Evolutionary conservation across 2,797 vertebrate genomes (phyloP).

Genomic region (Centropyge bicolor): DNA sequence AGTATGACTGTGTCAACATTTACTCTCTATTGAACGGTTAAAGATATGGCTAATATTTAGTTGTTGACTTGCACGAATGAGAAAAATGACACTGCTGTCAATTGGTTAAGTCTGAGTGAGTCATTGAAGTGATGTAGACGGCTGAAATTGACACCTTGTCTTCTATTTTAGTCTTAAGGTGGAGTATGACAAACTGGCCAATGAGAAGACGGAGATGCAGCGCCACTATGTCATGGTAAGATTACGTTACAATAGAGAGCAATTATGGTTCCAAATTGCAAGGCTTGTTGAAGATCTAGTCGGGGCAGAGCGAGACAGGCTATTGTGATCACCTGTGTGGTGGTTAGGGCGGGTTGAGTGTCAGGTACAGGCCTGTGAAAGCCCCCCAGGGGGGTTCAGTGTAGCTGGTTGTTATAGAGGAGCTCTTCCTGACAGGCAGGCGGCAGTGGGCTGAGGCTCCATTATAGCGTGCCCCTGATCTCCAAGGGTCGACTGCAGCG

Average conservation of each 20-base stretch:
- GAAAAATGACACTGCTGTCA: constrained; percentile 38
- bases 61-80: constrained; percentile 38
- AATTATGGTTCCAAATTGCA: constrained; percentile 79
- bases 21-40: constrained; percentile 25
- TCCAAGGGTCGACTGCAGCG: constrained; percentile 82
- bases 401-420: constrained; percentile 76
- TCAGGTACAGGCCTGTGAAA: constrained; percentile 78
- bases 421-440: constrained; percentile 77
- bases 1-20: constrained; percentile 31
- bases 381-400: constrained; percentile 62
- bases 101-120: constrained; percentile 65
- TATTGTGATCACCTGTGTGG: constrained; percentile 81
- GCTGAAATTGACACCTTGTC: constrained; percentile 80
- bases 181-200: constrained; percentile 97
- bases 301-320: constrained; percentile 70
- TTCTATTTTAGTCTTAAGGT: constrained; percentile 93
- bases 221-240: constrained; percentile 99
- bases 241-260: constrained; percentile 74
- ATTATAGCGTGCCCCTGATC: constrained; percentile 79
- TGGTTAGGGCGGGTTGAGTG: constrained; percentile 74
- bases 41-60: constrained; percentile 44
- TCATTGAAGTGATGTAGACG: constrained; percentile 63
- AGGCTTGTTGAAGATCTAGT: constrained; percentile 73
- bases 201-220: constrained; percentile 99
- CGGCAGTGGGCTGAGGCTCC: constrained; percentile 76